Percentiles rank a stretch among this genome's conserved stretches.
These are phyloP conservation scores for Ophion ventricosus DNA, from an alignment of 2,888 invertebrate species.

Conservation along the genomic window DNA sequence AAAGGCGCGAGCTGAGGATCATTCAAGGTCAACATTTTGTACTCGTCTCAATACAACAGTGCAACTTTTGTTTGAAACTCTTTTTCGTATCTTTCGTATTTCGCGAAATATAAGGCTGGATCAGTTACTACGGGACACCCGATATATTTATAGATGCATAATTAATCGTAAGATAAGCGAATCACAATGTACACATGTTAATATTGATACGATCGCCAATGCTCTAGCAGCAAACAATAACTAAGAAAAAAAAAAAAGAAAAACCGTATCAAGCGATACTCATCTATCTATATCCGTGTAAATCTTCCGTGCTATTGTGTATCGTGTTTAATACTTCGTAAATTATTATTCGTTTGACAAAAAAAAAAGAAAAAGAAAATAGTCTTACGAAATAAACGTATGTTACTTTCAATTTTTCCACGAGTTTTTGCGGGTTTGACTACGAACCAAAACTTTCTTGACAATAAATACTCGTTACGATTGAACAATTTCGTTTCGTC, in stretches of 20 bases:
- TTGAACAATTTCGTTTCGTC: neutral
- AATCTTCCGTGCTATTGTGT: constrained; percentile 53
- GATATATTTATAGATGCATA: constrained; percentile 36
- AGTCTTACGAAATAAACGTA: constrained; percentile 35
- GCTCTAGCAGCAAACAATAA: constrained; percentile 8
- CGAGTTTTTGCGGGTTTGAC: constrained; percentile 7
- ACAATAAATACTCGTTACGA: constrained; percentile 33
- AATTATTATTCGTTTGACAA: constrained; percentile 43
- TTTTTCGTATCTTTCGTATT: too few species aligned
- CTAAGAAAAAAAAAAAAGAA: constrained; percentile 26
- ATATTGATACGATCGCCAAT: constrained; percentile 60
- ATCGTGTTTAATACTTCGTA: constrained; percentile 37
- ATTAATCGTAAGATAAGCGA: constrained; percentile 41
- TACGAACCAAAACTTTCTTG: constrained; percentile 23
- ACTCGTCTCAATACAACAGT: too few species aligned
- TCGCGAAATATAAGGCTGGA: too few species aligned
- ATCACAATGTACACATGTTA: constrained; percentile 71
- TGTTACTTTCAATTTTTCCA: constrained; percentile 3
- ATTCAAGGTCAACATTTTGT: too few species aligned
- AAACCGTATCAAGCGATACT: constrained; percentile 12
- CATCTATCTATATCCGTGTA: constrained; percentile 48
- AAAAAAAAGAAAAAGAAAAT: neutral
- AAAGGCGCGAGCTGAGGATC: too few species aligned
- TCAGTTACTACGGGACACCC: too few species aligned
- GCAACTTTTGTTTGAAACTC: too few species aligned